Evolutionary conservation across 2,113 vertebrate species (phyloP).

Genomic region (Microtus richardsoni): DNA sequence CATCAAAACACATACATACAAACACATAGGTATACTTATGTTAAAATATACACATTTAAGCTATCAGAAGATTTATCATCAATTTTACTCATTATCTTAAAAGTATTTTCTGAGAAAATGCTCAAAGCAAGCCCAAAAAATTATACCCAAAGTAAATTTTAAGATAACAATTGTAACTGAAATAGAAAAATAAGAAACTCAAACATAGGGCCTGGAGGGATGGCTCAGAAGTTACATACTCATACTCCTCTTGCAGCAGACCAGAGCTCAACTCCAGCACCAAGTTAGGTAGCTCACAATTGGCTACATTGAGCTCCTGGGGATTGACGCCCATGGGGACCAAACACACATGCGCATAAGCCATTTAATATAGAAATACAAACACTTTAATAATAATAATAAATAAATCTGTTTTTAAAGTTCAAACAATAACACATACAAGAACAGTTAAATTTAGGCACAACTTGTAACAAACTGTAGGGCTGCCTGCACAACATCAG

Average conservation of each 20-base stretch:
- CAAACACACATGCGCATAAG: not conserved
- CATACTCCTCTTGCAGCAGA: not conserved
- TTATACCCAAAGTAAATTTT: not conserved
- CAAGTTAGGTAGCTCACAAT: not conserved
- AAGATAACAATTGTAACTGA: not conserved
- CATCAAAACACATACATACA: not conserved
- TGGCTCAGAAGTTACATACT: no score
- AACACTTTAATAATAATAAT: not conserved
- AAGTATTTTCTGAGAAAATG: not conserved
- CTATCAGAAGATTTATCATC: not conserved
- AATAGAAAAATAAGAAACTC: not conserved
- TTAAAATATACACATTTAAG: not conserved
- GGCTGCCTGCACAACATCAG: not conserved
- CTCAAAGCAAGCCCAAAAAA: not conserved
- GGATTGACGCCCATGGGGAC: no score
- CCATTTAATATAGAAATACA: not conserved
- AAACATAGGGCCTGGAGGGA: not conserved
- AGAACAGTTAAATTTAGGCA: not conserved
- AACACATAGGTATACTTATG: not conserved
- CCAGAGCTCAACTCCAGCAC: no score
- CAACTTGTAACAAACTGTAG: not conserved
- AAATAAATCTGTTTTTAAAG: not conserved
- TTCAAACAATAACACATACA: not conserved
- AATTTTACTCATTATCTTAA: not conserved
- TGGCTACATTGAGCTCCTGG: not conserved